Evolutionary conservation across 2,888 invertebrate genomes (phyloP).

Genomic region (Drosophila infuscata): DNA sequence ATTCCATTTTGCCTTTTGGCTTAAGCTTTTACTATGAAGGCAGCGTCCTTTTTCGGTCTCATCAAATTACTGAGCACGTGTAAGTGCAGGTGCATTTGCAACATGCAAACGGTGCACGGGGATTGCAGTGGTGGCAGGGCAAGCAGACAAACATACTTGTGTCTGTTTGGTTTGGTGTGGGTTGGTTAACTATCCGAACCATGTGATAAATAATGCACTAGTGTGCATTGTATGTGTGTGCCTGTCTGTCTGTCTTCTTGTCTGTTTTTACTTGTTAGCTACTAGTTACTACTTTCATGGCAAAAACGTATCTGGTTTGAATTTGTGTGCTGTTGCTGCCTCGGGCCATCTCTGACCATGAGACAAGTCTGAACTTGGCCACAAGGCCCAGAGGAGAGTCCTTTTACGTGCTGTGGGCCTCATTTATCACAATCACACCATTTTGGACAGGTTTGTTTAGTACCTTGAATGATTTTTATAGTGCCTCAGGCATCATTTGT

Average conservation of each 20-base stretch:
- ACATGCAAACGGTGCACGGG: neutral
- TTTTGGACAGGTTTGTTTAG: slow-evolving; percentile 44
- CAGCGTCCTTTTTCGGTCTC: slow-evolving; percentile 57
- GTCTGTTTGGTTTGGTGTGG: slow-evolving; percentile 14
- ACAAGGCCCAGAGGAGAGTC: slow-evolving; percentile 16
- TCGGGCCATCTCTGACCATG: slow-evolving; percentile 35
- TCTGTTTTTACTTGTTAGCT: slow-evolving; percentile 24
- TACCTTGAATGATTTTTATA: slow-evolving; percentile 29
- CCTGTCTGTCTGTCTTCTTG: slow-evolving; percentile 14
- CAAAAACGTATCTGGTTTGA: slow-evolving; percentile 58
- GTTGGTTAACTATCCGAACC: slow-evolving; percentile 1
- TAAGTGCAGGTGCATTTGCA: slow-evolving; percentile 58
- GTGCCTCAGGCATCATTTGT: slow-evolving; percentile 18
- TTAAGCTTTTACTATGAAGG: slow-evolving; percentile 34
- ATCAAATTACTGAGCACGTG: slow-evolving; percentile 75
- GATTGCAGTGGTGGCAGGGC: neutral
- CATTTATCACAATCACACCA: slow-evolving; percentile 69
- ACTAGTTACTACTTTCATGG: slow-evolving; percentile 64
- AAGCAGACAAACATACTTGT: slow-evolving; percentile 6
- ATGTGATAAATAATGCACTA: slow-evolving; percentile 12
- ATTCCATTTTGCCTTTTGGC: slow-evolving; percentile 73
- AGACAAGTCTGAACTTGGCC: slow-evolving; percentile 10
- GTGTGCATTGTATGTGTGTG: slow-evolving; percentile 12
- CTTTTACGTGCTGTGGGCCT: slow-evolving; percentile 41
- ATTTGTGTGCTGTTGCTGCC: slow-evolving; percentile 20